Conservation (phyloP, 2,113 vertebrate species). For the Cyanoramphus novaezelandiae region DNA sequence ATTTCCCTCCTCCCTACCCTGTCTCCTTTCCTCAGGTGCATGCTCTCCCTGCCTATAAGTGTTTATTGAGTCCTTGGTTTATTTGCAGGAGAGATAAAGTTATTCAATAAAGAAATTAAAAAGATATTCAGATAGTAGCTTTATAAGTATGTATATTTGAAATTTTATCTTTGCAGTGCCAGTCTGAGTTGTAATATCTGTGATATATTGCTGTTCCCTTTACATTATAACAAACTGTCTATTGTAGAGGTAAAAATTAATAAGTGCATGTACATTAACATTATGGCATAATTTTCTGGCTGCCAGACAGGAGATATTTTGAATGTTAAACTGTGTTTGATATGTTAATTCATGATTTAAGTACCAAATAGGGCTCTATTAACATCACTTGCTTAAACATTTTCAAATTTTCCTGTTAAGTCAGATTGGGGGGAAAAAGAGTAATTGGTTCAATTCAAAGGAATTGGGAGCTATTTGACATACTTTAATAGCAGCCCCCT, state of each 20-base stretch:
- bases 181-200: not conserved
- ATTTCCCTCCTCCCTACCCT: not conserved
- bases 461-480: not conserved
- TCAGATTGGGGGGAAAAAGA: not conserved
- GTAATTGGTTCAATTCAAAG: not conserved
- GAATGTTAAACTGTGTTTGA: conserved; percentile 54
- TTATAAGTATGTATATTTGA: not conserved
- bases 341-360: conserved; percentile 51
- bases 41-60: not conserved
- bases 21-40: not conserved
- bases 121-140: not conserved
- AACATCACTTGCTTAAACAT: conserved; percentile 42
- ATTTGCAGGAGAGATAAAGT: not conserved
- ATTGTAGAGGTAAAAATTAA: conserved; percentile 55
- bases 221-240: conserved; percentile 36
- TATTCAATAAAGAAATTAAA: not conserved
- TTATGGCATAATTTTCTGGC: conserved; percentile 51
- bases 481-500: not conserved
- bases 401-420: conserved; percentile 27
- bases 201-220: conserved; percentile 16
- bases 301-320: conserved; percentile 55
- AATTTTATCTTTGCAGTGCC: conserved; percentile 10
- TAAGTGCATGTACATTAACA: conserved; percentile 54
- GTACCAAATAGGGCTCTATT: conserved; percentile 38
- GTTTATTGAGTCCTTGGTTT: not conserved